These are phyloP conservation scores for Polylopha cassiicola DNA, from an alignment of 2,888 invertebrate species.

Conservation along the genomic window DNA sequence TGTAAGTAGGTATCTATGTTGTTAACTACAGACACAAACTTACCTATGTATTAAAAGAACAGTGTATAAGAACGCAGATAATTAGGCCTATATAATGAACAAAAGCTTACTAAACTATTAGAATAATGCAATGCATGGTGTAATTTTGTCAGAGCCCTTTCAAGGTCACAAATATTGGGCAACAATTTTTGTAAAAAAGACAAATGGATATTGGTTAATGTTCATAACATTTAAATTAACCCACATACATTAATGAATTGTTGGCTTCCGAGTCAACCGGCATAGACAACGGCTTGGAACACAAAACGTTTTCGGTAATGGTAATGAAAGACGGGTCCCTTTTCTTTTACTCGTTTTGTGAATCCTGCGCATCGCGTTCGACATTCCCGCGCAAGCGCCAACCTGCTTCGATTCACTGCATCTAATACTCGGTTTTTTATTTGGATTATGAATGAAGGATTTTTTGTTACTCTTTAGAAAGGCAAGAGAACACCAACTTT, in stretches of 20 bases:
- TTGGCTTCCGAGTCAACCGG: slow-evolving; percentile 28
- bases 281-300: slow-evolving; percentile 29
- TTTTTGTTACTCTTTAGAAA: too few species aligned
- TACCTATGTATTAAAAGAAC: too few species aligned
- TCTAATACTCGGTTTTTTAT: slow-evolving; percentile 10
- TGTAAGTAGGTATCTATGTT: slow-evolving; percentile 2
- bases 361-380: slow-evolving; percentile 68
- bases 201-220: slow-evolving; percentile 18
- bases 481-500: too few species aligned
- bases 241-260: slow-evolving; percentile 18
- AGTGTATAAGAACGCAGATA: too few species aligned
- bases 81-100: too few species aligned
- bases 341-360: slow-evolving; percentile 61
- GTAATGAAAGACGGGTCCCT: slow-evolving; percentile 61
- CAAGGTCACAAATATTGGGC: slow-evolving; percentile 6
- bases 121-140: too few species aligned
- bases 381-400: slow-evolving; percentile 39
- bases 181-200: slow-evolving; percentile 15
- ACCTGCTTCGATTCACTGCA: slow-evolving; percentile 20
- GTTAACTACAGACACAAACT: too few species aligned
- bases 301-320: slow-evolving; percentile 51
- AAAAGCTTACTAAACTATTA: too few species aligned
- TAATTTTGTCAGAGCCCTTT: slow-evolving; percentile 5
- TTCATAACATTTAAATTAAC: slow-evolving; percentile 15
- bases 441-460: too few species aligned